phyloP scores from a whole-genome alignment of 2,113 vertebrate genomes.

The Coracopsis vasa region DNA sequence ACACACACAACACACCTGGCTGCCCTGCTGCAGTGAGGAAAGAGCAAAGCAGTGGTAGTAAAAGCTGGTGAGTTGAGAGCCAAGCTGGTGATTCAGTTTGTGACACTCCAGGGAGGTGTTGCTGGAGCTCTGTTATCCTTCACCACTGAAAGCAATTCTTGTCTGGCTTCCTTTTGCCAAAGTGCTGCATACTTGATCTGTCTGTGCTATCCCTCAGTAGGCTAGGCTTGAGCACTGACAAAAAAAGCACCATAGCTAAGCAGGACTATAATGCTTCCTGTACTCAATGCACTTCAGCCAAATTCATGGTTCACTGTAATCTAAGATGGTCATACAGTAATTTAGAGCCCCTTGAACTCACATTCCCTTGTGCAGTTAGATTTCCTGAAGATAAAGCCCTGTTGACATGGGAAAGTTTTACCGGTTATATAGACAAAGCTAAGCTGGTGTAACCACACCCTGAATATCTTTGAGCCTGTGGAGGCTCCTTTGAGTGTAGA shows the following conservation, averaged over 20 bases:
- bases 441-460: conserved; percentile 13
- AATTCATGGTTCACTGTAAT: conserved; percentile 46
- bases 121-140: conserved; percentile 26
- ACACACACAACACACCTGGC: not conserved
- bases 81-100: not conserved
- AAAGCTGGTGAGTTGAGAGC: not conserved
- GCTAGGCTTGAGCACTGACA: conserved; percentile 12
- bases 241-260: conserved; percentile 36
- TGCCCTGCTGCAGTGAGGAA: not conserved
- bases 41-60: accelerated
- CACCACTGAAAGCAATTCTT: conserved; percentile 19
- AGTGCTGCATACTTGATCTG: conserved; percentile 16
- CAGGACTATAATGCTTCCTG: conserved; percentile 54
- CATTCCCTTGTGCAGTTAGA: conserved; percentile 47
- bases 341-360: conserved; percentile 43
- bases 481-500: not conserved
- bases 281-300: not conserved
- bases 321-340: conserved; percentile 55
- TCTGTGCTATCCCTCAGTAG: conserved; percentile 1
- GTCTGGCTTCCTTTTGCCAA: conserved; percentile 25
- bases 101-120: conserved; percentile 37
- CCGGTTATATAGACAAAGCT: not conserved
- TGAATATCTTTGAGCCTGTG: not conserved
- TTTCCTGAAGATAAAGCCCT: conserved; percentile 58
- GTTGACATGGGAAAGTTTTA: conserved; percentile 60